phyloP scores from a whole-genome alignment of 2,113 vertebrate genomes.

The Chlamydotis undulata region DNA sequence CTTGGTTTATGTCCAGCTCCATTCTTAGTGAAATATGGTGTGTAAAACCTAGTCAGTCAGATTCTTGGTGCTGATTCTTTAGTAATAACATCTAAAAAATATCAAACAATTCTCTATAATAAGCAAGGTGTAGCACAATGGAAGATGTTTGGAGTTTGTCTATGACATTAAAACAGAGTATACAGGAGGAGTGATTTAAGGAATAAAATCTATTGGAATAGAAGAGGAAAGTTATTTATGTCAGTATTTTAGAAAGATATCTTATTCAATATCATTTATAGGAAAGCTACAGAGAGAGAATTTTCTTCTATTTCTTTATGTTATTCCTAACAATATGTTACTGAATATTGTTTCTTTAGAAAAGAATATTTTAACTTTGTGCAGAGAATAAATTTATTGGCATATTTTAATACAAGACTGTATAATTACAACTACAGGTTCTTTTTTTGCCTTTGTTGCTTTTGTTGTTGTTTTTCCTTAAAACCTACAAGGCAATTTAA shows the following conservation, averaged over 20 bases:
- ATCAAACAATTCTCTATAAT: neutral
- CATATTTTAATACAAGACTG: neutral
- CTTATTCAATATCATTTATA: neutral
- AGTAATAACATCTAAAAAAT: neutral
- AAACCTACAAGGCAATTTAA: slow-evolving; percentile 38
- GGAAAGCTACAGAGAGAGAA: neutral
- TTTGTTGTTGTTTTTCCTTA: neutral
- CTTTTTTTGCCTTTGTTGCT: neutral
- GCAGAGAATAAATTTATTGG: neutral
- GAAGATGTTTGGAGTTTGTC: neutral
- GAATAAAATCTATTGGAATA: neutral
- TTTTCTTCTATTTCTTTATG: neutral
- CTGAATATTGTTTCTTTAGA: neutral
- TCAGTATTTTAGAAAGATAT: neutral
- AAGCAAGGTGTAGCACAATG: neutral
- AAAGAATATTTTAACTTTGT: neutral
- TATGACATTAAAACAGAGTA: neutral
- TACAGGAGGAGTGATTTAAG: neutral
- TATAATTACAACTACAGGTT: neutral
- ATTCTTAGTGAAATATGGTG: neutral
- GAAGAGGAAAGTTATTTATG: neutral
- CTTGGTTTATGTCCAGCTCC: neutral
- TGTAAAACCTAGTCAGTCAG: neutral
- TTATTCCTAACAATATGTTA: neutral
- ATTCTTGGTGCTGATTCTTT: neutral